Base-by-base conservation (phyloP, 2,797 vertebrate genomes). In the Onychomys torridus region DNA sequence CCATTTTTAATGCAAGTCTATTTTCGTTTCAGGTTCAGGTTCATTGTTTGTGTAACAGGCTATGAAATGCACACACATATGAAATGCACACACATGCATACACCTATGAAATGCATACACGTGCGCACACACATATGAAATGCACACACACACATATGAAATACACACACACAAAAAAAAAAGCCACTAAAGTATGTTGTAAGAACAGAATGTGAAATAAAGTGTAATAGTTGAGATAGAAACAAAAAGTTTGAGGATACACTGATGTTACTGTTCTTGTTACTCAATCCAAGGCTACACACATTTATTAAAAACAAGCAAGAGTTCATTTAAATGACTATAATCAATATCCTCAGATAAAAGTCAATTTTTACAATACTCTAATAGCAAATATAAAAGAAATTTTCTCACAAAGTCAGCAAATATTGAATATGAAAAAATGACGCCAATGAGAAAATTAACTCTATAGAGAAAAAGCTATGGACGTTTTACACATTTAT, bases 401-500 rank as follows among this genome's bases (percentile, higher is more conserved):
- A 46, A 32, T 23, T 2, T 32, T 61, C 65, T 90, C 25, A 61
- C 29, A 75, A 76, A 46, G 69, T 8, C 57, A 81, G 5, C 2
- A 94, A 29, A 91, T 89, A 85, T 6, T 57, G 27, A 89, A 96
- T 86, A 82, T 71, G 2, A 90, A 69, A 69, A 92, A 37, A 87
- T 81, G 76, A 86, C 86, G 4, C 11, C 81, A 75, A 69, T 59
- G 14, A 79, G 4, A 59, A 92, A 57, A 86, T 3, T 40, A 49
- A 1, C 79, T 73, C 34, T 75, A 23, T 65, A 37, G 0, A 55
- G 16, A 79, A 73, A 84, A 88, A 21, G 0, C 43, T n/a, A 27
- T 43, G 17, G 21, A 52, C 40, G 29, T 83, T 46, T 11, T 57
- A 17, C 11, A 27, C 3, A 77, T 16, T 32, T 25, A 49, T 11